A percentile compares a stretch with the other conserved stretches of the same genome.
These are phyloP conservation scores for Dendronephthya gigantea DNA, from an alignment of 64 coral and sea anemone species.

Conservation along the genomic window DNA sequence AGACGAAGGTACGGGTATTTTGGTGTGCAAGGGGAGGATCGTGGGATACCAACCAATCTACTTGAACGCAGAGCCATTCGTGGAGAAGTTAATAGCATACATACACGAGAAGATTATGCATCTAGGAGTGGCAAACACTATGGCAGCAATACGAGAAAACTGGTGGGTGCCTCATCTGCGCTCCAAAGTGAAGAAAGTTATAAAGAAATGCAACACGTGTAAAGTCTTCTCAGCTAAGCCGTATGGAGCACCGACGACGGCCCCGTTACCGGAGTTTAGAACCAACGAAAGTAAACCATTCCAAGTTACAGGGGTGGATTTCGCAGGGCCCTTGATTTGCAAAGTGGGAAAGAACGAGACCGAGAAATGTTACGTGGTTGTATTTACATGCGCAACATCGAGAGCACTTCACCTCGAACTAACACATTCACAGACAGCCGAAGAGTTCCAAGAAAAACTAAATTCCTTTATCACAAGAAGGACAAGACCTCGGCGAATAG, in stretches of 20 bases:
- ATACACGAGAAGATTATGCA: slow-evolving; percentile 44
- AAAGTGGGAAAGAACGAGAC: slow-evolving; percentile 28
- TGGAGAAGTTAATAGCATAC: slow-evolving; percentile 37
- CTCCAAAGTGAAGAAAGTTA: slow-evolving; percentile 40
- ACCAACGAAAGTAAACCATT: slow-evolving; percentile 35
- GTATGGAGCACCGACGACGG: slow-evolving; percentile 26
- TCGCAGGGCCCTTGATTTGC: slow-evolving; percentile 29
- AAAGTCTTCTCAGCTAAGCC: slow-evolving; percentile 36
- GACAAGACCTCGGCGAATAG: slow-evolving; percentile 31
- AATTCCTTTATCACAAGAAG: slow-evolving; percentile 33
- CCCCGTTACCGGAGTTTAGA: slow-evolving; percentile 33
- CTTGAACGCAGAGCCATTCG: slow-evolving; percentile 28
- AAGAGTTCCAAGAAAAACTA: slow-evolving; percentile 37
- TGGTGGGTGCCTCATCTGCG: slow-evolving; percentile 46
- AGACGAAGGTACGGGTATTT: slow-evolving; percentile 37
- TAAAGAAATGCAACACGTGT: slow-evolving; percentile 33
- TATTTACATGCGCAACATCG: slow-evolving; percentile 41
- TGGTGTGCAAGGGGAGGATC: slow-evolving; percentile 37
- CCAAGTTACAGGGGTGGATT: slow-evolving; percentile 35
- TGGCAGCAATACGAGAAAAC: slow-evolving; percentile 40
- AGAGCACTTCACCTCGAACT: slow-evolving; percentile 48
- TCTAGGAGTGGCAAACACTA: slow-evolving; percentile 30
- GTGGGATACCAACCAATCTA: slow-evolving; percentile 35
- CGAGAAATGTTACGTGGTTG: slow-evolving; percentile 31
- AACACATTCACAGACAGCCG: slow-evolving; percentile 40